Evolutionary conservation across 2,888 invertebrate genomes (phyloP).

Genomic region (Sphaerophoria taeniata): DNA sequence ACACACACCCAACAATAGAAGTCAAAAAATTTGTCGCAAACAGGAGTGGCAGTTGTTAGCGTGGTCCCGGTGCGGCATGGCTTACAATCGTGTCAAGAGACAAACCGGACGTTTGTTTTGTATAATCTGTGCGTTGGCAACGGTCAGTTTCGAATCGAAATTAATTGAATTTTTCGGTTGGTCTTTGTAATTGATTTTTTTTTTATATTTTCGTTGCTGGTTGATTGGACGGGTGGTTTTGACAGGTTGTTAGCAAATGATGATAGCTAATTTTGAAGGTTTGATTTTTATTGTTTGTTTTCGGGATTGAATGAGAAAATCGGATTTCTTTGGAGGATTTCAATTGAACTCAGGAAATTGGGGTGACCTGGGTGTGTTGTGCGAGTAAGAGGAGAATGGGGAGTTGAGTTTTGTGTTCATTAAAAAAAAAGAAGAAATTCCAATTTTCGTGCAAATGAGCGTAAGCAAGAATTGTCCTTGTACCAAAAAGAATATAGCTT

Average conservation of each 20-base stretch:
- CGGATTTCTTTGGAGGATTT: no score
- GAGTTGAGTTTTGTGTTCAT: no score
- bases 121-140: background rate
- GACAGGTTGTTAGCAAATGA: conserved; percentile 34
- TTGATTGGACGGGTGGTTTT: conserved; percentile 24
- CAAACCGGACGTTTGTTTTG: conserved; percentile 44
- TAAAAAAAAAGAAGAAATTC: no score
- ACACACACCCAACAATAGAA: conserved; percentile 20
- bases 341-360: no score
- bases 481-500: no score
- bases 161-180: conserved; percentile 58
- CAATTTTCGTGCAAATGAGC: no score
- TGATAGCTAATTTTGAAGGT: background rate
- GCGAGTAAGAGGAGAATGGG: no score
- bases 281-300: background rate
- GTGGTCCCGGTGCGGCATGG: background rate
- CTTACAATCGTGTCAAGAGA: conserved; percentile 1
- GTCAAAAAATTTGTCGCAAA: conserved; percentile 30
- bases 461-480: no score
- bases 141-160: conserved; percentile 31
- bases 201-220: background rate
- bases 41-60: conserved; percentile 18
- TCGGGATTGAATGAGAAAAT: background rate
- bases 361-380: no score
- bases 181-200: conserved; percentile 12